Evolutionary conservation across 2,888 invertebrate species (phyloP).

Genomic region (Nasonovia ribisnigri): DNA sequence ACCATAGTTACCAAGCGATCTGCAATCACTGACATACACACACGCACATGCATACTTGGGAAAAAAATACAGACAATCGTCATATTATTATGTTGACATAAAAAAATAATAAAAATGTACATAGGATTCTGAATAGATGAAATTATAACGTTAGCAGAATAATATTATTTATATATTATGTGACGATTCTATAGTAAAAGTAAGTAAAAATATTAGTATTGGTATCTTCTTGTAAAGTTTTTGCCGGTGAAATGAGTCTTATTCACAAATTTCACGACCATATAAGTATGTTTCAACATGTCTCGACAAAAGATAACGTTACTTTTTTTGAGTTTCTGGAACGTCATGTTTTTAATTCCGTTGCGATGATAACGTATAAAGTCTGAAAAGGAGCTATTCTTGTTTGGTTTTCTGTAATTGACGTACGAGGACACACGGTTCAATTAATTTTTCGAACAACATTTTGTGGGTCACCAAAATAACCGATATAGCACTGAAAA

Average conservation of each 20-base stretch:
- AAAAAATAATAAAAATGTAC: background rate
- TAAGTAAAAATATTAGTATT: background rate
- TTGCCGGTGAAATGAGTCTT: background rate
- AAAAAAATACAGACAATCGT: constrained; percentile 36
- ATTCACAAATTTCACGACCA: background rate
- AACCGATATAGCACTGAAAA: constrained; percentile 32
- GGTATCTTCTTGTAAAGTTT: background rate
- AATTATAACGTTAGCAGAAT: background rate
- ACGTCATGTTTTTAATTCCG: background rate
- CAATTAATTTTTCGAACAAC: constrained; percentile 29
- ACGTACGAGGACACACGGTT: constrained; percentile 27
- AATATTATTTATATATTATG: background rate
- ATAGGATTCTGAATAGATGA: background rate
- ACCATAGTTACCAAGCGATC: constrained; percentile 63
- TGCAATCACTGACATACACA: constrained; percentile 56
- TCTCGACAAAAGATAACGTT: background rate
- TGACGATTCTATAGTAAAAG: background rate
- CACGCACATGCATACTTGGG: background rate
- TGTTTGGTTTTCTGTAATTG: constrained; percentile 14
- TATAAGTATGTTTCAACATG: background rate
- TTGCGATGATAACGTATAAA: background rate
- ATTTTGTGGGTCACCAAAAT: constrained; percentile 37
- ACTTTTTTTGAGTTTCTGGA: background rate
- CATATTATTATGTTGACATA: constrained; percentile 41
- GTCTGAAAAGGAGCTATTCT: background rate